Percentiles rank a stretch among this genome's conserved stretches.
Evolutionary conservation across 2,113 vertebrate genomes (phyloP).

Genomic region (Rhea pennata): DNA sequence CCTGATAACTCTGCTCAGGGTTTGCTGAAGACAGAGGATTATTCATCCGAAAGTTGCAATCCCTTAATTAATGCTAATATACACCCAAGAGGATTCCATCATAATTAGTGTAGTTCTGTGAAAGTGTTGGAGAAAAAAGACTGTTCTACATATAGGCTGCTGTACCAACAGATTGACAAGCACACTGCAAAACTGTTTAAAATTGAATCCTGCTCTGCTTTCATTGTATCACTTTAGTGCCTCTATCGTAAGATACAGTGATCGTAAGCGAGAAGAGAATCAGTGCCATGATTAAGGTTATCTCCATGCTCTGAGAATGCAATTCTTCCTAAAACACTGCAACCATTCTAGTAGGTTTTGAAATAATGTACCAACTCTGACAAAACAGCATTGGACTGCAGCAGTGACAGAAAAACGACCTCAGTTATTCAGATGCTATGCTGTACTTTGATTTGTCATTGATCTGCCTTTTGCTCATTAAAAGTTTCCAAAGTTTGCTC

Average conservation of each 20-base stretch:
- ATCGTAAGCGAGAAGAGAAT: background rate
- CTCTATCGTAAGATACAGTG: background rate
- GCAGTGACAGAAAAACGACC: background rate
- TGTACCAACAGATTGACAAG: background rate
- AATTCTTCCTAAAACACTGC: background rate
- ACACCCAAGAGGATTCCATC: conserved; percentile 16
- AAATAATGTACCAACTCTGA: background rate
- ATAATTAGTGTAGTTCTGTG: conserved; percentile 13
- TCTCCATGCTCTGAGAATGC: background rate
- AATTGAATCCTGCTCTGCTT: background rate
- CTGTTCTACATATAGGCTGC: background rate
- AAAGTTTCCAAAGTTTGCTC: no score
- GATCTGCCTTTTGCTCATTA: background rate
- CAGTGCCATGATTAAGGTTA: background rate
- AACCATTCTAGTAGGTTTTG: background rate
- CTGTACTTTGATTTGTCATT: background rate
- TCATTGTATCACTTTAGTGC: background rate
- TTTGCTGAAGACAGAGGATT: conserved; percentile 17
- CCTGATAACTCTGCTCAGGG: background rate
- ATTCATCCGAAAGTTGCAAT: conserved; percentile 38
- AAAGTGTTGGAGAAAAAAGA: background rate
- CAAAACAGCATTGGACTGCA: background rate
- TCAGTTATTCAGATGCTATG: background rate
- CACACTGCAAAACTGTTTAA: background rate
- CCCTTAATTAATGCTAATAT: conserved; percentile 50